A percentile compares a stretch with the other conserved stretches of the same genome.
Conservation (phyloP, 2,113 vertebrate species). For the Setophaga kirtlandii region DNA sequence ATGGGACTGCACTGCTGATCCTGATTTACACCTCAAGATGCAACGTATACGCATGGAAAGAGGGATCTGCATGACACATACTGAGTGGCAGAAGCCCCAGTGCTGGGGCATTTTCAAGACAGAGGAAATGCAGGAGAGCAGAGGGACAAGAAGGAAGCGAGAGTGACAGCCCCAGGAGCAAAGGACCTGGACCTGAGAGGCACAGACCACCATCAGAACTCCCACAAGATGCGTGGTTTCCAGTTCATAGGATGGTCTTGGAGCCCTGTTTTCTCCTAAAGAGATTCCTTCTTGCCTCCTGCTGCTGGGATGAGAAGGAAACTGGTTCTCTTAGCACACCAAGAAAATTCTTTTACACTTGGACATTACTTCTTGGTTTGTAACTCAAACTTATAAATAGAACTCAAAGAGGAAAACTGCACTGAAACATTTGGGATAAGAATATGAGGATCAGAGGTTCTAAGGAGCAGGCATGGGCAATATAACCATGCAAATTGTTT, state of each 20-base stretch:
- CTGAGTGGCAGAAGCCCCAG: background rate
- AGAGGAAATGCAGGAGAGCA: background rate
- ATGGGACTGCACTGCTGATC: rapidly evolving
- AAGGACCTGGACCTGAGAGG: background rate
- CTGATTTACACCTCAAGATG: background rate
- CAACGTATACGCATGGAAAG: rapidly evolving
- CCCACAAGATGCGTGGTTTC: background rate
- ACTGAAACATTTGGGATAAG: background rate
- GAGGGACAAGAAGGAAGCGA: background rate
- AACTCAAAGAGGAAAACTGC: background rate
- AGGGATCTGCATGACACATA: background rate
- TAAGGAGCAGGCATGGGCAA: background rate
- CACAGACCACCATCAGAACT: background rate
- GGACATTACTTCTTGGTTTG: background rate
- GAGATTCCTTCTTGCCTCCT: background rate
- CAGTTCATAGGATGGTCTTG: rapidly evolving
- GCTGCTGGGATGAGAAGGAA: background rate
- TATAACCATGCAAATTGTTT: background rate
- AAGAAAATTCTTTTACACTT: background rate
- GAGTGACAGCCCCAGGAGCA: background rate
- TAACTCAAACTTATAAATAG: background rate
- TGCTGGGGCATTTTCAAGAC: background rate
- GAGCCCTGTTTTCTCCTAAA: background rate
- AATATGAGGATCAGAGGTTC: background rate
- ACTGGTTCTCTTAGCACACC: background rate